phyloP scores from a whole-genome alignment of 1,140 invertebrate species.

The Drosophila melanogaster region Release_6_plus_ISO1_MT NT_033779.5:596501-597000 shows the following conservation, averaged over 20 bases:
- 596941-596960: background rate
- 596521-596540: conserved; percentile 63
- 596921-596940: conserved; percentile 69
- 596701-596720: conserved; percentile 7
- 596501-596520: conserved; percentile 69
- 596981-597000: conserved; percentile 45
- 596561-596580: background rate
- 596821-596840: conserved; percentile 64
- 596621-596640: conserved; percentile 73
- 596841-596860: conserved; percentile 33
- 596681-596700: background rate
- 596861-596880: conserved; percentile 76
- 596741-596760: conserved; percentile 4
- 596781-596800: conserved; percentile 84
- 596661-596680: background rate
- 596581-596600: background rate
- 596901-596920: conserved; percentile 84
- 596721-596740: conserved; percentile 4
- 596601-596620: conserved; percentile 35
- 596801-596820: conserved; percentile 80
- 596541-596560: conserved; percentile 4
- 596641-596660: conserved; percentile 23
- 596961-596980: background rate
- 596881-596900: conserved; percentile 81
- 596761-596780: conserved; percentile 82